These are phyloP conservation scores for Lampris incognitus DNA, from an alignment of 2,113 vertebrate species.

Conservation along the genomic window DNA sequence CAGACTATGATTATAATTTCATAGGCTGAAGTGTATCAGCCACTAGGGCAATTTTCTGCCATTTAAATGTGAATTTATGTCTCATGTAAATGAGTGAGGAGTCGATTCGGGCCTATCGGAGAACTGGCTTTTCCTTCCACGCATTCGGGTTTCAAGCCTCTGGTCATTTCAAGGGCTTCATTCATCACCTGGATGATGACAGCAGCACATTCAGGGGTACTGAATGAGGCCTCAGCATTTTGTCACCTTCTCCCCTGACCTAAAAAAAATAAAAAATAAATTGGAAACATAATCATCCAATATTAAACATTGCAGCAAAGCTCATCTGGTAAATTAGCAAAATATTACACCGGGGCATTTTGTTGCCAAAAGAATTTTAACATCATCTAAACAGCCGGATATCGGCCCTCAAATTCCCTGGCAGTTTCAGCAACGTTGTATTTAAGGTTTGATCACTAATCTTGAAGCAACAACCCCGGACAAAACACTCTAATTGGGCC, in stretches of 20 bases:
- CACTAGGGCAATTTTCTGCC: conserved; percentile 73
- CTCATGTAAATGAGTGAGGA: conserved; percentile 81
- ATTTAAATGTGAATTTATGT: conserved; percentile 82
- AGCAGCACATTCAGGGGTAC: neutral
- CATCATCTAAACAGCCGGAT: too few relatives aligned
- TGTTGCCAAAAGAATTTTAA: neutral
- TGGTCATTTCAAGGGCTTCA: conserved; percentile 56
- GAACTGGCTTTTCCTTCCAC: conserved; percentile 84
- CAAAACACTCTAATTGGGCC: conserved; percentile 54
- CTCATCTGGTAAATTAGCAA: neutral
- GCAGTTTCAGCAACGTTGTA: conserved; percentile 11
- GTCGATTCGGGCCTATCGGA: conserved; percentile 81
- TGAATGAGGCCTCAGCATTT: conserved; percentile 24
- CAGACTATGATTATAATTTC: conserved; percentile 78
- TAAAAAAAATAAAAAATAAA: neutral
- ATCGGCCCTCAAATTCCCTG: too few relatives aligned
- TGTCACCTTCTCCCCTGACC: conserved; percentile 9
- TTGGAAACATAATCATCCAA: conserved; percentile 6
- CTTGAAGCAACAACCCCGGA: conserved; percentile 38
- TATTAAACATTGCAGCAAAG: neutral
- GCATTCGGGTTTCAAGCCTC: conserved; percentile 67
- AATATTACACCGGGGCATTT: neutral
- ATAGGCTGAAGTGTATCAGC: conserved; percentile 71
- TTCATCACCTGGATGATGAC: conserved; percentile 54
- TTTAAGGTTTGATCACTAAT: conserved; percentile 2